A percentile compares a stretch with the other conserved stretches of the same genome.
Conservation (phyloP, 2,113 vertebrate species). For the Ptychochromis oligacanthus region DNA sequence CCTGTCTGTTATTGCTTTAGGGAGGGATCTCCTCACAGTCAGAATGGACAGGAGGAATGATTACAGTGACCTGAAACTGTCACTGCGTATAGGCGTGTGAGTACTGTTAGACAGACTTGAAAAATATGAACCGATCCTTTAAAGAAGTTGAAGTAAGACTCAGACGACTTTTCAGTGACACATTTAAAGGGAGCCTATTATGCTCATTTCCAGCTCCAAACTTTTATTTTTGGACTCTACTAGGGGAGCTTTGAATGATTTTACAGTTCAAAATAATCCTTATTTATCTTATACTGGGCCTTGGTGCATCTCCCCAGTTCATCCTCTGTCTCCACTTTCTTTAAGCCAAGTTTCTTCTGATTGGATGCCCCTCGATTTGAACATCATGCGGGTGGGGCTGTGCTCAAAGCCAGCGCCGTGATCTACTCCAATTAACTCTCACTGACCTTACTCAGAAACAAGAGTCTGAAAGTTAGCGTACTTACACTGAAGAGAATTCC, state of each 20-base stretch:
- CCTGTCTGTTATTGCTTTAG: conserved; percentile 3
- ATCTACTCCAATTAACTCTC: background rate
- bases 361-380: too few relatives aligned
- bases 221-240: too few relatives aligned
- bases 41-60: conserved; percentile 4
- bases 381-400: too few relatives aligned
- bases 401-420: too few relatives aligned
- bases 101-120: background rate
- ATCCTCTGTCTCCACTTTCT: too few relatives aligned
- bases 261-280: background rate
- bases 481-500: background rate
- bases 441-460: too few relatives aligned
- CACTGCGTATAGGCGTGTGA: conserved; percentile 5
- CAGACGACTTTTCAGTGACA: background rate
- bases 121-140: background rate
- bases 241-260: too few relatives aligned
- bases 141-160: background rate
- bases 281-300: background rate
- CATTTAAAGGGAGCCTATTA: background rate
- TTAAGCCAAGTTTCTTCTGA: too few relatives aligned
- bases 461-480: too few relatives aligned
- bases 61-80: conserved; percentile 12
- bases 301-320: background rate
- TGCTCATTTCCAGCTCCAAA: background rate
- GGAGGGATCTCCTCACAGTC: conserved; percentile 1